Base-by-base conservation (phyloP, 2,888 invertebrate genomes). In the Bugulina stolonifera region DNA sequence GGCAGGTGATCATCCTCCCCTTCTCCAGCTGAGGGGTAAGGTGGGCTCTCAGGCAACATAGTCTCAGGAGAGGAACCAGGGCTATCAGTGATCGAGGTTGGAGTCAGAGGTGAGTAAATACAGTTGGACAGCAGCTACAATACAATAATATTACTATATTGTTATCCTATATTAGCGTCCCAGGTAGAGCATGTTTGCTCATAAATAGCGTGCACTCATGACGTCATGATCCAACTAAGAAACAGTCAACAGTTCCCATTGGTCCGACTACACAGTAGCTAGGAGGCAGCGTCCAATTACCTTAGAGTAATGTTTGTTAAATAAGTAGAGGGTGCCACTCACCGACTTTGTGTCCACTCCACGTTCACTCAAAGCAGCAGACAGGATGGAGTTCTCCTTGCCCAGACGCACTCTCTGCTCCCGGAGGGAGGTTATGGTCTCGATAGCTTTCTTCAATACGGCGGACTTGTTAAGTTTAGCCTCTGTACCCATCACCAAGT, bases 401-500 rank as follows among this genome's bases (percentile, higher is more conserved):
- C 93, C 93, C 74, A 98, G 85, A 79, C 93, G 90, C 22, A 89
- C 86, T 84, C 96, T 97, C 73, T 91, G 89, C 78, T 91, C 91
- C 85, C 94, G 92, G 69, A 98, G 87, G 81, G 91, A 92, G 74
- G 91, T 89, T 72, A 99, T 96, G 83, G 96, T 94, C 77, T 99
- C 99, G 75, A 99, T 95, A 0, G 98, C 94, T 86, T 95, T 95
- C 72, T 94, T 89, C 76, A 99, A 87, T 78, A 99, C 94, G 23
- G 96, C 96, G 0, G 98, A 98, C 87, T 99, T 99, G 86, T 97
- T 88, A 69, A 84, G 83, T 81, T 83, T 84, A 14, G 83, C 82
- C 71, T 83, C 83, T 70, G 75, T 77, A 10, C 97, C 96, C 73
- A 93, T 94, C 72, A 99, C 90, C 82, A 99, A 91, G 84, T 94